A percentile compares a stretch with the other conserved stretches of the same genome.
Evolutionary conservation across 2,113 vertebrate species (phyloP).

Genomic region (Mugil cephalus): DNA sequence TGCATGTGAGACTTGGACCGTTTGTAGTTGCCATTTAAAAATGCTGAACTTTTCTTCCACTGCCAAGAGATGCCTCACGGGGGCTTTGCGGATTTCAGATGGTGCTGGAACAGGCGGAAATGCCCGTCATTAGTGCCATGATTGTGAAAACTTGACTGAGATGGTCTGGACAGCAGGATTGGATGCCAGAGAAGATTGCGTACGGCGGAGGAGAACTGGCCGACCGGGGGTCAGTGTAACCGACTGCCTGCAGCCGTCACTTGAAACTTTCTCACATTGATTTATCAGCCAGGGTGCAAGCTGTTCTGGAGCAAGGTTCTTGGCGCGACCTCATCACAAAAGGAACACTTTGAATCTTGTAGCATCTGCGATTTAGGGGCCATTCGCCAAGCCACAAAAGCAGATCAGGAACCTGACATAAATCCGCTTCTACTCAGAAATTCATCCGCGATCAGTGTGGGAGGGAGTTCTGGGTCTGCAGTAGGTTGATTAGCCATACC

Average conservation of each 20-base stretch:
- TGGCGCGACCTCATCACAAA: not conserved
- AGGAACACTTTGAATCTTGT: not conserved
- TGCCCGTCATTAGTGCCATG: not conserved
- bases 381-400: not conserved
- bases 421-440: conserved; percentile 1
- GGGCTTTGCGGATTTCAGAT: not conserved
- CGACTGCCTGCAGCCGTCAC: not conserved
- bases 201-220: not conserved
- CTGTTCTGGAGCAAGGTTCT: not conserved
- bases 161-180: not conserved
- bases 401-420: not conserved
- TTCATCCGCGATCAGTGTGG: not conserved
- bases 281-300: not conserved
- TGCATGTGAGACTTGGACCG: not conserved
- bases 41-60: not conserved
- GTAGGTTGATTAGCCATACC: not conserved
- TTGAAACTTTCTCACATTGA: not conserved
- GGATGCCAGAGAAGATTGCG: not conserved
- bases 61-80: conserved; percentile 2
- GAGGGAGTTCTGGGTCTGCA: not conserved
- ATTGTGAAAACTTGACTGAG: not conserved
- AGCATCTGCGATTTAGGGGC: not conserved
- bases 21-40: not conserved
- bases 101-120: conserved; percentile 1
- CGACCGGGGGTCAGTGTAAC: not conserved